Evolutionary conservation across 2,888 invertebrate genomes (phyloP).

Genomic region (Hypselothyrea guttata): DNA sequence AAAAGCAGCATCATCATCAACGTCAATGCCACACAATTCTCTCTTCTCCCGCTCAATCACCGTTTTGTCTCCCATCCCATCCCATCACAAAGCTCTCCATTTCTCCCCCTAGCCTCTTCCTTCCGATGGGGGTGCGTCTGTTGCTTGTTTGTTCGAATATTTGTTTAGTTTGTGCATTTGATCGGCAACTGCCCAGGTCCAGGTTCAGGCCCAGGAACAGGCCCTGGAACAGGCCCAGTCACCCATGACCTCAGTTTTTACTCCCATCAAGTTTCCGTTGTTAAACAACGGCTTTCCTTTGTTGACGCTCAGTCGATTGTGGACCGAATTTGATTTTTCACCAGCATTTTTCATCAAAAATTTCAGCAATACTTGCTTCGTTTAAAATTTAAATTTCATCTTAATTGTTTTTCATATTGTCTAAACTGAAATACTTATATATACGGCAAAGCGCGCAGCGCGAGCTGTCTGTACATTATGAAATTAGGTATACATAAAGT

Average conservation of each 20-base stretch:
- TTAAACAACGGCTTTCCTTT: constrained; percentile 7
- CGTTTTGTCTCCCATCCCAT: constrained; percentile 2
- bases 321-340: too few species aligned
- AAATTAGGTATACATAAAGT: too few species aligned
- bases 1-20: constrained; percentile 56
- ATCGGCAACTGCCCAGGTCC: constrained; percentile 27
- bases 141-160: constrained; percentile 50
- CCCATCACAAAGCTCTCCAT: constrained; percentile 11
- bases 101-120: neutral
- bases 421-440: too few species aligned
- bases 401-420: too few species aligned
- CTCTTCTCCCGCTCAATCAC: neutral
- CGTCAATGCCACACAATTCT: constrained; percentile 46
- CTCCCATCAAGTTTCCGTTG: constrained; percentile 2
- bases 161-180: constrained; percentile 67
- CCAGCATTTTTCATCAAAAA: too few species aligned
- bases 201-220: too few species aligned
- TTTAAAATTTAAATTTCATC: too few species aligned
- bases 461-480: too few species aligned
- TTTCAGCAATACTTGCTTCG: too few species aligned
- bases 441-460: too few species aligned
- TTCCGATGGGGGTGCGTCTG: constrained; percentile 2
- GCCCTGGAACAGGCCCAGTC: too few species aligned
- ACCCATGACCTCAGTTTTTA: constrained; percentile 6
- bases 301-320: too few species aligned